A percentile compares a stretch with the other conserved stretches of the same genome.
Evolutionary conservation across 2,113 vertebrate species (phyloP).

Genomic region (Clarias batrachus): DNA sequence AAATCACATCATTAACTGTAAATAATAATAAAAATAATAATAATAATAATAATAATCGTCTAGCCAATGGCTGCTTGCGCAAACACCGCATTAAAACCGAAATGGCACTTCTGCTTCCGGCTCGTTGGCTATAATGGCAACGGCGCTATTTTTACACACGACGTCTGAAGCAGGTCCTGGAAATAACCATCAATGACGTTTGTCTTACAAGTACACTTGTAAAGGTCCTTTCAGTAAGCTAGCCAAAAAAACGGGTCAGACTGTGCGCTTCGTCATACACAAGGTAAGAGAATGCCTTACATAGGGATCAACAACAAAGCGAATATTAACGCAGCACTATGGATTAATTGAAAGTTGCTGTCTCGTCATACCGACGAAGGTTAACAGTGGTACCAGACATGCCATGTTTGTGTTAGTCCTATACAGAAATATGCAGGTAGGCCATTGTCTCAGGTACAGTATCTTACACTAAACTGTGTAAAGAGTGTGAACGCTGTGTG

Average conservation of each 20-base stretch:
- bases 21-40: background rate
- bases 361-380: background rate
- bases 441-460: background rate
- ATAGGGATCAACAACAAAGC: background rate
- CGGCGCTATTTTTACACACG: background rate
- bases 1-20: background rate
- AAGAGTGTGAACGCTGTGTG: background rate
- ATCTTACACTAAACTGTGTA: background rate
- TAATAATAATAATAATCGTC: background rate
- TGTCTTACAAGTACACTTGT: background rate
- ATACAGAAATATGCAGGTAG: background rate
- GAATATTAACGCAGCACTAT: too few relatives aligned
- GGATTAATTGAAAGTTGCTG: background rate
- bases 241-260: background rate
- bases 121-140: background rate
- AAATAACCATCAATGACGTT: background rate
- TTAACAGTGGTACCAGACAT: background rate
- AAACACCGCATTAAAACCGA: background rate
- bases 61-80: background rate
- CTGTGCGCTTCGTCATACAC: background rate
- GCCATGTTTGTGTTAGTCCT: background rate
- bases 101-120: background rate
- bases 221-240: background rate
- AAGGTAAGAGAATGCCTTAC: background rate
- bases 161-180: background rate